Conservation (phyloP, 2,797 vertebrate genomes). For the Rhinatrema bivittatum region DNA sequence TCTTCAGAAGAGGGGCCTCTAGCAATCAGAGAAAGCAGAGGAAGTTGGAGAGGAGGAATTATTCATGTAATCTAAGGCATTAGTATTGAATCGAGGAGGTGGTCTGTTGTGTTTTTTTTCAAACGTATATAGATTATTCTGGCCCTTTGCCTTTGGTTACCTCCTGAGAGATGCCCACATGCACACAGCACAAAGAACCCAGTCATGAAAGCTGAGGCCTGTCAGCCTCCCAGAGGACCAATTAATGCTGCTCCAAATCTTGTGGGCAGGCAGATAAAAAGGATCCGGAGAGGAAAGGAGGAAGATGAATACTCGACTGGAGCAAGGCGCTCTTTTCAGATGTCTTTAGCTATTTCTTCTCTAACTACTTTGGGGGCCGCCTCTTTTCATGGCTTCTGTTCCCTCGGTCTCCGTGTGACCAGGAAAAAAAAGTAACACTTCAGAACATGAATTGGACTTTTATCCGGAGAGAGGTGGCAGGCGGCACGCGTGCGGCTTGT, state of each 20-base stretch:
- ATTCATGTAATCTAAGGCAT: constrained; percentile 45
- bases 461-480: constrained; percentile 25
- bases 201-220: constrained; percentile 75
- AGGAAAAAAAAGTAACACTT: constrained; percentile 29
- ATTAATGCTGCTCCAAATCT: constrained; percentile 88
- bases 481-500: neutral
- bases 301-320: constrained; percentile 69
- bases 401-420: constrained; percentile 15
- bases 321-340: constrained; percentile 63
- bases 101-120: constrained; percentile 34
- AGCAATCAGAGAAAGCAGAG: constrained; percentile 48
- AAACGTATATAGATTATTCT: constrained; percentile 61
- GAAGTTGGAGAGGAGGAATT: constrained; percentile 43
- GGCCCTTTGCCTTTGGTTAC: constrained; percentile 74
- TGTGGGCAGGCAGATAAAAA: constrained; percentile 88
- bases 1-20: constrained; percentile 36
- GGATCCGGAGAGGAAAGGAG: constrained; percentile 51
- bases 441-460: constrained; percentile 44
- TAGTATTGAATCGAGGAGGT: constrained; percentile 40
- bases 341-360: constrained; percentile 79
- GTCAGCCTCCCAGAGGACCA: constrained; percentile 87
- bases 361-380: constrained; percentile 66
- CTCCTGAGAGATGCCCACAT: constrained; percentile 77
- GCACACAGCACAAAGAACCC: constrained; percentile 75
- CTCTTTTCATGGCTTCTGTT: constrained; percentile 7